Evolutionary conservation across 1,140 invertebrate species (phyloP), one percentile per base, ranked within the genome.

Genomic region (Pseudomyrmex pallidus): DNA sequence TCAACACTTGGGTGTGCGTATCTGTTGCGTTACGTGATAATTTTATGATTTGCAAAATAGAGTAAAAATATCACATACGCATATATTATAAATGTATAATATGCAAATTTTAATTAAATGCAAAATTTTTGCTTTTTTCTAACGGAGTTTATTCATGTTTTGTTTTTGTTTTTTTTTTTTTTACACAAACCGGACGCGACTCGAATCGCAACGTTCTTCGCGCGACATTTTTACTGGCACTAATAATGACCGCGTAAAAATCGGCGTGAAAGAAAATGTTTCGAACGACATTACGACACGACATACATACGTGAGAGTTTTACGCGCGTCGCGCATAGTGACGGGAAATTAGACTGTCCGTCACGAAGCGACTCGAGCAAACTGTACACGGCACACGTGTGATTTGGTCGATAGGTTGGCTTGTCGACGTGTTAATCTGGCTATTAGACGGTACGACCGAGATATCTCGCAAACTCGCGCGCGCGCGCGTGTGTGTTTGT

Each of bases 361-460:
- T 17, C 17, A 54, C 46, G 74, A 56, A 35, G 48, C 62, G 48
- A 67, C 44, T 50, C 44, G 57, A 44, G 74, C 62, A 54, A 77
- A 67, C 46, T 35, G 10, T 76, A 54, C 35, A 35, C 62, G 50
- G 56, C 62, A 77, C 52, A 66, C 48, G 61, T 77, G 48, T 44
- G 62, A 77, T 77, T 77, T 66, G 74, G 62, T 77, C 74, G 74
- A 77, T 77, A 77, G 74, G 62, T 67, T 77, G 62, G 74, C 74
- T 76, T 64, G 74, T 76, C 74, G 74, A 76, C 74, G 61, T 76
- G 74, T 77, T 77, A 77, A 77, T 77, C 62, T 44, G 62, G 74
- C 74, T 67, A 66, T 77, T 77, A 77, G 62, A 50, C 44, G 61
- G 61, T 25, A 20, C 74, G 48, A 63, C 61, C 61, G 74, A 76